Evolutionary conservation across 2,797 vertebrate genomes (phyloP), one percentile per base, ranked within the genome.

Genomic region (Margarornis squamiger): DNA sequence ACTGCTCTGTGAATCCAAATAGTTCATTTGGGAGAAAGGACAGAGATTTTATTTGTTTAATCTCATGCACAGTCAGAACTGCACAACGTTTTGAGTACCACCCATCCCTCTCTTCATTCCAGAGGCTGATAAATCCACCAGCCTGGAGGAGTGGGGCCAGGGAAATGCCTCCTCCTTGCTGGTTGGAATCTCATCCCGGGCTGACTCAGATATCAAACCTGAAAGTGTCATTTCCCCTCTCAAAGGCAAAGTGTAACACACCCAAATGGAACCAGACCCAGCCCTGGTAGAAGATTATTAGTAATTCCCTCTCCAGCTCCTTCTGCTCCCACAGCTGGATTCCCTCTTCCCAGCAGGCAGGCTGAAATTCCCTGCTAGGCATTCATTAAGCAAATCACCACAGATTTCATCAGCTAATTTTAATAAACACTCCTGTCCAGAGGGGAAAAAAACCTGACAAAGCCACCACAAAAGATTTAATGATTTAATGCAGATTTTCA

Each of bases 301-400:
- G 19, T 3, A 58, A 75, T 22, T 70, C 30, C 51, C 80, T n/a
- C 0, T 3, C 41, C 3, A 3, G 23, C 41, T 8, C 0, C 1
- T 32, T 39, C 57, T 65, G 43, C 59, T 86, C 27, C 12, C 39
- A 7, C 1, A 1, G 36, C 49, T n/a, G 74, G 16, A 9, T 24
- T 81, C 41, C 22, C 12, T 73, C 29, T 32, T 63, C 41, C 30
- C 54, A 52, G 65, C 83, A 70, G 79, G 34, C 41, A 84, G 45
- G 1, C 61, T 76, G 65, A 58, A 70, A 84, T 77, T 83, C 83
- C 73, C 32, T 70, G 54, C 73, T 45, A 36, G 54, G 34, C 52
- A 57, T 36, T 34, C 34, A 82, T 90, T 48, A 43, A 62, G 49
- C 22, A 51, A 84, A 78, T 46, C 46, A 27, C 11, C 48, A 39